Conservation (phyloP, 2,888 invertebrate species). For the Tenthredo mesomela region DNA sequence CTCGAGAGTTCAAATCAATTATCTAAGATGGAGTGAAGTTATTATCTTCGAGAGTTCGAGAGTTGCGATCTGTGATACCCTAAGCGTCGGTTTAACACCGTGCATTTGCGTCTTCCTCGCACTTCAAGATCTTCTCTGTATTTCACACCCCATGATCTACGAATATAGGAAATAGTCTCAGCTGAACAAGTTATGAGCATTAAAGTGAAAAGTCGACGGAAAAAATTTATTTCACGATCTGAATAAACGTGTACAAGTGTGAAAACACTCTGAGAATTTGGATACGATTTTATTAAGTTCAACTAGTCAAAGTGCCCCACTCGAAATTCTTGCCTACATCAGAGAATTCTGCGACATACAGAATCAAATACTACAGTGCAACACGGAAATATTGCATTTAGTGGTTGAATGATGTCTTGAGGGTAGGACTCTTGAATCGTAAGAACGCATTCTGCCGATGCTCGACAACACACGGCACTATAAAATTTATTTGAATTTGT, state of each 20-base stretch:
- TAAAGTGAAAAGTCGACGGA: background rate
- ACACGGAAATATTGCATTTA: background rate
- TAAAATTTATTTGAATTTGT: background rate
- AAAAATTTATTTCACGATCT: background rate
- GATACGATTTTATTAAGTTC: background rate
- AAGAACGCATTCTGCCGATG: background rate
- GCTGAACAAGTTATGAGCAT: background rate
- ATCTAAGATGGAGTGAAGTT: conserved; percentile 47
- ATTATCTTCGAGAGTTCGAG: conserved; percentile 40
- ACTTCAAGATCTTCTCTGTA: background rate
- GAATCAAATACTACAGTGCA: background rate
- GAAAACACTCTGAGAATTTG: background rate
- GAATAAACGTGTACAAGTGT: background rate
- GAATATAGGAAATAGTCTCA: background rate
- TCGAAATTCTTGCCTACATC: background rate
- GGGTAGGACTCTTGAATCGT: too few relatives aligned
- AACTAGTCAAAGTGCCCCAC: background rate
- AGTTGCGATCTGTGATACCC: conserved; percentile 40
- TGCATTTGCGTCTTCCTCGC: background rate
- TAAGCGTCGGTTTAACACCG: conserved; percentile 33
- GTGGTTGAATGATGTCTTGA: background rate
- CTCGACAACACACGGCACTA: background rate
- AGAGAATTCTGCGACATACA: background rate
- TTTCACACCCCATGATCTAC: background rate
- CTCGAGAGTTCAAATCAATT: conserved; percentile 48